phyloP scores from a whole-genome alignment of 2,797 vertebrate genomes.

The Lithobates sylvaticus region DNA sequence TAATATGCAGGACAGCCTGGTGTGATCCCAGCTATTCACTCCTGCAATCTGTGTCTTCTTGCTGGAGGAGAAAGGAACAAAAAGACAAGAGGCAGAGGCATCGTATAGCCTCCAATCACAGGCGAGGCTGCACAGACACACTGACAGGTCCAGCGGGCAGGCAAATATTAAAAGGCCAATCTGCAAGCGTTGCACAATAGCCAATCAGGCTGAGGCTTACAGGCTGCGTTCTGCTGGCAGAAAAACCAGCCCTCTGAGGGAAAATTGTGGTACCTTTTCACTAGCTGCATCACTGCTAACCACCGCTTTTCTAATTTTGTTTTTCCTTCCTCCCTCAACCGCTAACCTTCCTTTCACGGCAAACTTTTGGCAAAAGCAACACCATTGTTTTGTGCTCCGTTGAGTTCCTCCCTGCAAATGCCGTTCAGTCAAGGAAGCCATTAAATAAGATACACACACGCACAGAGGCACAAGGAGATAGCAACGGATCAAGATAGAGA shows the following conservation, averaged over 20 bases:
- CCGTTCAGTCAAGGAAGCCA: conserved; percentile 69
- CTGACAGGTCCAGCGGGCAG: conserved; percentile 24
- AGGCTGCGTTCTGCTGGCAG: conserved; percentile 82
- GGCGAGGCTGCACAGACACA: not conserved
- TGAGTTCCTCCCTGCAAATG: conserved; percentile 69
- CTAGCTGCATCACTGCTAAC: conserved; percentile 72
- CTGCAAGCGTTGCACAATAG: conserved; percentile 21
- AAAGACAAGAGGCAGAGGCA: conserved; percentile 15
- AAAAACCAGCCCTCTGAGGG: conserved; percentile 52
- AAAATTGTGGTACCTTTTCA: conserved; percentile 63
- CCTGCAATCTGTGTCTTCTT: conserved; percentile 31
- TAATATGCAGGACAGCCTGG: not conserved
- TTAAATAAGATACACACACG: conserved; percentile 48
- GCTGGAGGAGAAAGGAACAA: conserved; percentile 38
- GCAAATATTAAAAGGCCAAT: conserved; percentile 40
- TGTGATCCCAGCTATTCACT: conserved; percentile 1
- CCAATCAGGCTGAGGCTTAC: conserved; percentile 63
- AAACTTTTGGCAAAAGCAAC: conserved; percentile 84
- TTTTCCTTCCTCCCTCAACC: conserved; percentile 62
- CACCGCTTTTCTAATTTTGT: conserved; percentile 59
- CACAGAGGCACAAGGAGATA: conserved; percentile 61
- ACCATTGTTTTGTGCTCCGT: conserved; percentile 68
- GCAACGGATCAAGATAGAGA: conserved; percentile 72
- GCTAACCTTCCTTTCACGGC: conserved; percentile 73
- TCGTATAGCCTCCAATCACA: conserved; percentile 38